Evolutionary conservation across 2,113 vertebrate species (phyloP), one percentile per base, ranked within the genome.

Genomic region (Cynoglossus semilaevis): DNA sequence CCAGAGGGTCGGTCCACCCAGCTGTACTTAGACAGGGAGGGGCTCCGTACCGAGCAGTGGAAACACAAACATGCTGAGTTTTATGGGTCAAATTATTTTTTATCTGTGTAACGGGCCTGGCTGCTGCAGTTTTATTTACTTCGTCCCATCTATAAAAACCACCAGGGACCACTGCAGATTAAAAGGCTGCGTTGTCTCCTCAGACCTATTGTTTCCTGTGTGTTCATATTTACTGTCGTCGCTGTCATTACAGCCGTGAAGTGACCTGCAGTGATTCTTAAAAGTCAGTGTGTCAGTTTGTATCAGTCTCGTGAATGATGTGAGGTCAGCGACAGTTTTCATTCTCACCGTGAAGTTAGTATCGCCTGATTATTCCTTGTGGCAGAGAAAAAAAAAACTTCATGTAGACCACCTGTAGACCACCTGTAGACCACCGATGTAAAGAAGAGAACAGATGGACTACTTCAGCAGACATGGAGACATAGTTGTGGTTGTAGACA

Each of bases 351-450:
- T 29, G 22, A 29, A 35, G 22, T 29, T 29, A 6, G n/a, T n/a
- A n/a, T n/a, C n/a, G n/a, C n/a, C n/a, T 29, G 22, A 29, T 29
- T 29, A n/a, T 29, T 29, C 6, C 6, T 29, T 29, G 22, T 2
- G 22, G 6, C 22, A 29, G 3, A 4, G 22, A 29, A n/a, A n/a
- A n/a, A n/a, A n/a, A n/a, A n/a, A n/a, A n/a, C n/a, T n/a, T n/a
- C n/a, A n/a, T n/a, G n/a, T n/a, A n/a, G n/a, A n/a, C n/a, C n/a
- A n/a, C n/a, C n/a, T 22, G 1, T 17, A 41, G 44, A 49, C 51
- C 61, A 77, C 81, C 70, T 54, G 45, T 18, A 9, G 41, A 34
- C 52, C 76, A 71, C 61, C 46, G 67, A 69, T 74, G 29, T 63
- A 56, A 60, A 71, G 69, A 71, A 66, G 58, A 56, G 70, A 54